These are phyloP conservation scores for Marasmarcha lunaedactyla DNA, from an alignment of 2,888 invertebrate genomes.

Conservation along the genomic window DNA sequence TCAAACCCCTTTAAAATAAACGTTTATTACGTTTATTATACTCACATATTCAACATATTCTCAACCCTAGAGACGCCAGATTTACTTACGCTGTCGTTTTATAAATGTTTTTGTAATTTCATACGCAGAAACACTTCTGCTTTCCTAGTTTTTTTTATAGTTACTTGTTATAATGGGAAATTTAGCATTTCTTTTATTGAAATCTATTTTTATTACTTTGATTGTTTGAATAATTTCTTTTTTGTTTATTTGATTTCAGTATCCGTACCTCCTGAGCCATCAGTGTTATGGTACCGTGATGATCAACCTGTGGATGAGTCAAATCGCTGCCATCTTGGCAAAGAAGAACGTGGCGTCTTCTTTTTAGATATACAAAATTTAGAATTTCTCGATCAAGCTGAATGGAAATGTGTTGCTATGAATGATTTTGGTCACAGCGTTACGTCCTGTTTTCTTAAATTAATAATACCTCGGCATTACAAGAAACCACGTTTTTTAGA, in stretches of 20 bases:
- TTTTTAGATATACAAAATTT: slow-evolving; percentile 79
- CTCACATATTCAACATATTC: too few relatives aligned
- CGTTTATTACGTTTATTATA: too few relatives aligned
- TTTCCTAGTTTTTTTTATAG: neutral
- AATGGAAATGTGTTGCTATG: slow-evolving; percentile 92
- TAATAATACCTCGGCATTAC: slow-evolving; percentile 88
- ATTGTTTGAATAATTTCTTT: too few relatives aligned
- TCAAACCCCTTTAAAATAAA: too few relatives aligned
- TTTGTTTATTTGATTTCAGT: too few relatives aligned
- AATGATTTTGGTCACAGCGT: slow-evolving; percentile 92
- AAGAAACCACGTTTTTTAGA: slow-evolving; percentile 91
- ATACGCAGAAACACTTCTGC: neutral
- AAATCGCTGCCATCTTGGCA: slow-evolving; percentile 74
- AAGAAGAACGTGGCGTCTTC: slow-evolving; percentile 79
- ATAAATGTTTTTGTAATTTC: too few relatives aligned
- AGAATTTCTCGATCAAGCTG: slow-evolving; percentile 88
- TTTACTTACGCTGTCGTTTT: too few relatives aligned
- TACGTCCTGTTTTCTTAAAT: slow-evolving; percentile 86
- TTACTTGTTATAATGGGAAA: too few relatives aligned
- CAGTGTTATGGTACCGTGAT: slow-evolving; percentile 89
- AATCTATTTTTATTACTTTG: too few relatives aligned
- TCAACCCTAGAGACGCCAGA: too few relatives aligned
- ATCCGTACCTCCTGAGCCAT: slow-evolving; percentile 83
- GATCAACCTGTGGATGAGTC: slow-evolving; percentile 80
- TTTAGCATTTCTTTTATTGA: too few relatives aligned